Evolutionary conservation across 2,888 invertebrate genomes (phyloP), one percentile per base, ranked within the genome.

Genomic region (Tipula helvola): DNA sequence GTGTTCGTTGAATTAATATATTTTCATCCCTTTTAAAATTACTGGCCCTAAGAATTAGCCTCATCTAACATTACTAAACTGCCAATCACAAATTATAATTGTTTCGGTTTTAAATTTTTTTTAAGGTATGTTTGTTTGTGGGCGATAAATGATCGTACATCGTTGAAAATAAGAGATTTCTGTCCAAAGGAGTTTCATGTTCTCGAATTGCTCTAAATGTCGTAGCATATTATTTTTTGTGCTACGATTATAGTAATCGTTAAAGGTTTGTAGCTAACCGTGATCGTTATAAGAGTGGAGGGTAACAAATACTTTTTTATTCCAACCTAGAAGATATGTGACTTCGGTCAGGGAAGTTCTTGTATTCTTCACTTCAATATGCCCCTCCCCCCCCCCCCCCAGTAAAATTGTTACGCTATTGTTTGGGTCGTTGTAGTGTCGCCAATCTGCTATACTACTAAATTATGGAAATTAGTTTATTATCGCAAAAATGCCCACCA

Each of bases 51-150:
- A 0, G 98, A 94, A 89, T 96, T 97, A 0, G 99, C 98, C 91
- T 99, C 99, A 90, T 99, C 99, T 36, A 97, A 96, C 99, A 99
- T 99, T 2, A 99, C 99, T 99, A 99, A 99, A 8, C 99, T 99
- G 0, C 99, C 99, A 0, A 98, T 97, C 0, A 99, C 99, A 88
- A 99, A 96, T 93, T 99, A 99, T 87, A 99, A 91, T 90, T 98
- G 98, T 1, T 96, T 96, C 36, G 95, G 95, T 87, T 95, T 93
- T 3, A 99, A 90, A 85, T 98, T 92, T 88, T 88, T 88, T 84
- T 87, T 87, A 71, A 87, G 83, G 86, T 87, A 87, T 89, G 89
- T 91, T 92, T 95, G 89, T 93, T 95, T 87, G 92, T 93, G 88
- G 92, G 93, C 87, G 91, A 94, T 89, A 95, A 94, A 90, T 93